Percentiles rank a stretch among this genome's conserved stretches.
These are phyloP conservation scores for Caenorhabditis brenneri DNA, from an alignment of 1,140 invertebrate species.

Conservation along the genomic window DNA sequence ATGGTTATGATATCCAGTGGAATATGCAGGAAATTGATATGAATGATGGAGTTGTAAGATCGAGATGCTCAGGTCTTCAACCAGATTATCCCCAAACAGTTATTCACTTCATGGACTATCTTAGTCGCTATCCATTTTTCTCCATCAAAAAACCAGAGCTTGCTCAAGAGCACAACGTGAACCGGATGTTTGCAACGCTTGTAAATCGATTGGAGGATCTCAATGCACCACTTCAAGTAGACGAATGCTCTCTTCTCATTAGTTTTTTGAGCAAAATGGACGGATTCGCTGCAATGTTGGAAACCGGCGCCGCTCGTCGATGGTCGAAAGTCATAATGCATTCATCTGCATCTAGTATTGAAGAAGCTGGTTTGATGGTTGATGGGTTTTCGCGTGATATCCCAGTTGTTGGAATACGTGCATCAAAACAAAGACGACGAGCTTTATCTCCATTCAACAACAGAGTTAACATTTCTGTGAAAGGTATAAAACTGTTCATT, in stretches of 20 bases:
- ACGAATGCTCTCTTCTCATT: background rate
- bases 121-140: background rate
- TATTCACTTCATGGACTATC: constrained; percentile 12
- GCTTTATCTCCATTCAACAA: background rate
- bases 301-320: background rate
- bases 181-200: constrained; percentile 2
- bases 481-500: background rate
- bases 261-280: constrained; percentile 8
- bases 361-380: constrained; percentile 9
- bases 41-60: background rate
- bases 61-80: background rate
- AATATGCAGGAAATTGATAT: constrained; percentile 4
- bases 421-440: background rate
- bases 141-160: background rate
- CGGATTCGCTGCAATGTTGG: background rate
- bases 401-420: background rate
- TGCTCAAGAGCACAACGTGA: background rate
- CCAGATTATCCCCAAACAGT: constrained; percentile 2
- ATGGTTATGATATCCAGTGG: constrained; percentile 12
- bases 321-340: constrained; percentile 11
- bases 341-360: background rate
- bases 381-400: constrained; percentile 12
- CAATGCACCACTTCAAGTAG: background rate
- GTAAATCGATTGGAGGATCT: constrained; percentile 5
- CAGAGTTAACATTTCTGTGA: background rate